phyloP scores from a whole-genome alignment of 2,113 vertebrate genomes.

The Corapipo altera region DNA sequence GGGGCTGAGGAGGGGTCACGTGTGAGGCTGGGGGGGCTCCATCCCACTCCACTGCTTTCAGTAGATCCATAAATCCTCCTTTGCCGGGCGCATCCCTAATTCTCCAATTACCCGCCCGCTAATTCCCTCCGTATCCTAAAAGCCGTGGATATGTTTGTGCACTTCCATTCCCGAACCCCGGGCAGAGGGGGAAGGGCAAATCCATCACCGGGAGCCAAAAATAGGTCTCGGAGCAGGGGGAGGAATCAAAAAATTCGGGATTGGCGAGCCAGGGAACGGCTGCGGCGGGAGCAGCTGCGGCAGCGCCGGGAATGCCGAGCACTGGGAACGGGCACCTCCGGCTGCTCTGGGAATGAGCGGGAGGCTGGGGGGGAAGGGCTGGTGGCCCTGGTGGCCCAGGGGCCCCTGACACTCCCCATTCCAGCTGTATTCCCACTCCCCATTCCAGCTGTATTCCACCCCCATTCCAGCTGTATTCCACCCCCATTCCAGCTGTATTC shows the following conservation, averaged over 20 bases:
- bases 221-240: background rate
- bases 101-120: constrained; percentile 17
- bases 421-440: too few relatives aligned
- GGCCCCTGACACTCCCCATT: background rate
- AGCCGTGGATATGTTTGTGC: background rate
- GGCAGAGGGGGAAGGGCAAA: background rate
- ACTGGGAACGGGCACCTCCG: background rate
- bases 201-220: background rate
- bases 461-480: too few relatives aligned
- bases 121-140: background rate
- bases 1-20: background rate
- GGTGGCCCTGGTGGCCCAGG: background rate
- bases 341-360: background rate
- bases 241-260: background rate
- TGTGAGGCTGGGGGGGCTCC: background rate
- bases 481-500: background rate
- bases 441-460: too few relatives aligned
- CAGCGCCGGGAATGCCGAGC: background rate
- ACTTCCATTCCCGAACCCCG: background rate
- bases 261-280: background rate
- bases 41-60: background rate
- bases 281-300: background rate
- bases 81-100: constrained; percentile 55
- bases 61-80: constrained; percentile 49
- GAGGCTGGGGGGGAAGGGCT: background rate